Evolutionary conservation across 1,140 invertebrate species (phyloP).

Genomic region (Bilobella aurantiaca): DNA sequence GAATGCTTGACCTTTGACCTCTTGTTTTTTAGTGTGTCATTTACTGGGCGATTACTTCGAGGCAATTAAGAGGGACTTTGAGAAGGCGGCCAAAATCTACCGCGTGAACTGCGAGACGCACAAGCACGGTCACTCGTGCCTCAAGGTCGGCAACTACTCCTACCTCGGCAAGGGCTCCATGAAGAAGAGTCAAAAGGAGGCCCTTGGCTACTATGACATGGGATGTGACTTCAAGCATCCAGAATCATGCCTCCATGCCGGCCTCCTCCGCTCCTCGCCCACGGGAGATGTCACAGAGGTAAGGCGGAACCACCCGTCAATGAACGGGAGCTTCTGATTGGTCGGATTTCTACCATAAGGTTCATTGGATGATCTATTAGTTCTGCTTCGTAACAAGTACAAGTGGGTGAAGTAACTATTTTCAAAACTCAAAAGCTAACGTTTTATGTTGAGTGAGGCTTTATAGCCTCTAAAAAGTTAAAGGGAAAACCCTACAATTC

Average conservation of each 20-base stretch:
- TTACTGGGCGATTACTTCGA: conserved; percentile 78
- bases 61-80: conserved; percentile 62
- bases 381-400: too few relatives aligned
- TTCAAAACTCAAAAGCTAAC: too few relatives aligned
- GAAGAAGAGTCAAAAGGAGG: conserved; percentile 38
- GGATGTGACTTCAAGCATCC: conserved; percentile 59
- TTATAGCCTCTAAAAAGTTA: too few relatives aligned
- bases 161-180: conserved; percentile 43
- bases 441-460: too few relatives aligned
- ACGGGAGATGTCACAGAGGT: conserved; percentile 27
- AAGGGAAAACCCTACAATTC: too few relatives aligned
- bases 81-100: conserved; percentile 65
- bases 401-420: too few relatives aligned
- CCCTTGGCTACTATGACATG: conserved; percentile 63
- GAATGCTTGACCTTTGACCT: not conserved
- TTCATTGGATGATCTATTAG: too few relatives aligned
- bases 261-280: conserved; percentile 52
- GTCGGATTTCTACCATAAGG: too few relatives aligned
- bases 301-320: not conserved
- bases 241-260: conserved; percentile 62
- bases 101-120: conserved; percentile 74
- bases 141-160: conserved; percentile 64
- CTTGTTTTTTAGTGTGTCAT: conserved; percentile 65
- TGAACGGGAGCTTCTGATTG: too few relatives aligned
- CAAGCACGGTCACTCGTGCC: conserved; percentile 68